A percentile compares a stretch with the other conserved stretches of the same genome.
Conservation (phyloP, 2,888 invertebrate genomes). For the Notodonta dromedarius region DNA sequence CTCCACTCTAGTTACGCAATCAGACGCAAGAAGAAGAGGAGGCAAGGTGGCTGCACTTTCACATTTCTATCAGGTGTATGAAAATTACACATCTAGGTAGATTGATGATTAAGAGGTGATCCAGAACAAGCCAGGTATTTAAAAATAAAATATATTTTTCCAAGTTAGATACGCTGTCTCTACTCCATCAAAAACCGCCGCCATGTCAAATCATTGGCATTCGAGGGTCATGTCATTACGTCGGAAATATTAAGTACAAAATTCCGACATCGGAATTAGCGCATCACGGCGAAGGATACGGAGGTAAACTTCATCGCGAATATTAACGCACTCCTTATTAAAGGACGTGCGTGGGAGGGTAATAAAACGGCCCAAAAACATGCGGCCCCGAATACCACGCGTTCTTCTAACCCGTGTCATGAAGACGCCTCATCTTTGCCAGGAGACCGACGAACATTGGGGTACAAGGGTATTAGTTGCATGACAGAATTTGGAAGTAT, state of each 20-base stretch:
- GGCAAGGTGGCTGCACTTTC: too few species aligned
- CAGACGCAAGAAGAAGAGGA: too few species aligned
- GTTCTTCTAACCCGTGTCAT: conserved; percentile 5
- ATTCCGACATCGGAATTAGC: conserved; percentile 4
- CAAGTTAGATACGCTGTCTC: too few species aligned
- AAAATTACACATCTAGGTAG: too few species aligned
- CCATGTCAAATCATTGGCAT: not conserved
- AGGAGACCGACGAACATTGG: not conserved
- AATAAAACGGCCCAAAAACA: conserved; percentile 12
- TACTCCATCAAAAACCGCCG: not conserved
- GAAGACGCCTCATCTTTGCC: not conserved
- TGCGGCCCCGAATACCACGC: conserved; percentile 13
- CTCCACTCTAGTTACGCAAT: too few species aligned
- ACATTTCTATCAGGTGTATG: too few species aligned
- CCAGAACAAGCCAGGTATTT: too few species aligned
- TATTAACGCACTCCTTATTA: conserved; percentile 16
- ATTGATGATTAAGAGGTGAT: too few species aligned
- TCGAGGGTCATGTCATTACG: not conserved
- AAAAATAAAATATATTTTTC: too few species aligned
- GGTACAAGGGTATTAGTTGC: conserved; percentile 24
- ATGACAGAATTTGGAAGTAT: not conserved
- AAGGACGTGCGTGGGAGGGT: conserved; percentile 8
- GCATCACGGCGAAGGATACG: not conserved
- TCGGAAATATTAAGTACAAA: conserved; percentile 2
- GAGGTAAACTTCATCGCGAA: conserved; percentile 11